Evolutionary conservation across 2,797 vertebrate genomes (phyloP).

Genomic region (Pseudochirops corinnae): DNA sequence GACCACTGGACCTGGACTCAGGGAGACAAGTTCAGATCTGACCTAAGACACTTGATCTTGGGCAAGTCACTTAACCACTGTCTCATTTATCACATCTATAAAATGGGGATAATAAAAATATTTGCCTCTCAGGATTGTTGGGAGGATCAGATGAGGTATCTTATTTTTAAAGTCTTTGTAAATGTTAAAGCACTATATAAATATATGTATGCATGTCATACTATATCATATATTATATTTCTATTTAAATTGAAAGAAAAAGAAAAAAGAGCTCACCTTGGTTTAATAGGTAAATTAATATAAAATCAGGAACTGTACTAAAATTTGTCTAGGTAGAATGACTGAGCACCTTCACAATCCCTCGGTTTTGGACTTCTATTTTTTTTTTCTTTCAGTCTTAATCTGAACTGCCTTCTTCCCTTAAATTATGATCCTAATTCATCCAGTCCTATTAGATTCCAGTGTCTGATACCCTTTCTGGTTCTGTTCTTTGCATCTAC

Average conservation of each 20-base stretch:
- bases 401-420: neutral
- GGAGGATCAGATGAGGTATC: neutral
- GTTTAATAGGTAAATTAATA: constrained; percentile 5
- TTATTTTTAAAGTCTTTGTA: neutral
- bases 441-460: constrained; percentile 26
- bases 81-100: neutral
- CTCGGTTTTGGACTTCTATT: neutral
- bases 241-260: neutral
- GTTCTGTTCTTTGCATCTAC: neutral
- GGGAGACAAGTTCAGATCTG: neutral
- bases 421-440: neutral
- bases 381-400: neutral
- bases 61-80: neutral
- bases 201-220: neutral
- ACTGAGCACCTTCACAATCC: neutral
- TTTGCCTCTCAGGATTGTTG: neutral
- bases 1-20: neutral
- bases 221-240: neutral
- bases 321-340: neutral
- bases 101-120: neutral
- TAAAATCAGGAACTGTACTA: neutral
- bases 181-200: neutral
- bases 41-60: neutral
- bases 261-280: neutral
- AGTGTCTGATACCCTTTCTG: constrained; percentile 8